Evolutionary conservation across 2,888 invertebrate genomes (phyloP), one percentile per base, ranked within the genome.

Genomic region (Linhomoeus sp.): DNA sequence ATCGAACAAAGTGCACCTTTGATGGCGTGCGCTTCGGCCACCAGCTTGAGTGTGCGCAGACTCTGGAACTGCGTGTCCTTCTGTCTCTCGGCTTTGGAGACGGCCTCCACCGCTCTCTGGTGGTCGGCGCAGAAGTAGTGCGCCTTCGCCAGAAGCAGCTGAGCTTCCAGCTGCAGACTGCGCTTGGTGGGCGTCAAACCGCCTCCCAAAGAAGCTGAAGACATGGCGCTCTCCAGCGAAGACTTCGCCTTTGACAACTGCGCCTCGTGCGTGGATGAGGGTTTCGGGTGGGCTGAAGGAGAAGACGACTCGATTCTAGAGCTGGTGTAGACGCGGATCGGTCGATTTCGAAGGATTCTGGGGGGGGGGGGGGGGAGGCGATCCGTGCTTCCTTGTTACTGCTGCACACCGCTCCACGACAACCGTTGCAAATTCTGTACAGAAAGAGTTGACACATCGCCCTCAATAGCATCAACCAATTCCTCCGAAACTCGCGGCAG

Each of bases 1-100:
- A n/a, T n/a, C n/a, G n/a, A n/a, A n/a, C n/a, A n/a, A n/a, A n/a
- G n/a, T 12, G 29, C 12, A 55, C 87, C 94, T 73, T 87, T 87
- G 52, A 94, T 82, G 20, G 92, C 90, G 73, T 82, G 90, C 1
- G 88, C 87, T 71, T 94, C 94, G 0, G 90, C 88, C 50, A 92
- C 78, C 58, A 94, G 82, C 56, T 84, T 78, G 46, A 94, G 73
- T 66, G 86, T 85, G 52, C 92, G 76, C 42, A 83, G 81, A 42
- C 86, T 82, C 51, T 87, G 70, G 58, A 79, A 79, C 63, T 48
- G 51, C 15, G 51, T 55, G 41, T 45, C 41, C 29, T 29, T 29
- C 3, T 45, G 17, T n/a, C 41, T 78, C 58, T 82, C 81, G 12
- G 90, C 70, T 61, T 85, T 83, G 0, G 85, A 83, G 57, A 79